Percentiles rank a stretch among this genome's conserved stretches.
phyloP scores from a whole-genome alignment of 2,888 invertebrate genomes.

The Eledona agricola region DNA sequence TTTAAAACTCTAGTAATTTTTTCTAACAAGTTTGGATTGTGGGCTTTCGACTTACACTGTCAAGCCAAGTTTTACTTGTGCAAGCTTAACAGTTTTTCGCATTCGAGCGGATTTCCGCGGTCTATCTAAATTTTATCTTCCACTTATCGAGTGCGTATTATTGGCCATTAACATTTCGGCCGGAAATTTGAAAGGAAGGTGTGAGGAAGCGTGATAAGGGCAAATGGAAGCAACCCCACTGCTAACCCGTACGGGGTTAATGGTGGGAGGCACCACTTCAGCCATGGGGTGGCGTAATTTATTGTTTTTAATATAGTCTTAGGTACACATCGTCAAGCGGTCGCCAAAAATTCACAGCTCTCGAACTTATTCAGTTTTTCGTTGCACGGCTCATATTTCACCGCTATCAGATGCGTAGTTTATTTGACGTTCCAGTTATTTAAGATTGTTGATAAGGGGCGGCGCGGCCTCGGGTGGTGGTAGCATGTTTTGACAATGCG shows the following conservation, averaged over 20 bases:
- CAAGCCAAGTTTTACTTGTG: neutral
- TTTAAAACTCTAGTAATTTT: no score
- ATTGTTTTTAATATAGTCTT: conserved; percentile 36
- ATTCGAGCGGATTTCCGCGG: conserved; percentile 30
- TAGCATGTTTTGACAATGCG: conserved; percentile 55
- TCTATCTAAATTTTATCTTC: conserved; percentile 37
- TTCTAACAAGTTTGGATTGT: no score
- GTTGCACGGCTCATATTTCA: conserved; percentile 52
- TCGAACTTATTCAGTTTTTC: conserved; percentile 53
- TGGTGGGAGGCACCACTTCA: conserved; percentile 28
- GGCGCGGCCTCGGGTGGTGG: conserved; percentile 35
- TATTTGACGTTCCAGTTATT: conserved; percentile 54
- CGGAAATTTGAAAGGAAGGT: conserved; percentile 58
- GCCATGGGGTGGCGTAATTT: conserved; percentile 35
- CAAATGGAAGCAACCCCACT: conserved; percentile 33
- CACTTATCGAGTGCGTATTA: conserved; percentile 51
- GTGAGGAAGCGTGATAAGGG: conserved; percentile 45
- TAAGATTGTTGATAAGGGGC: conserved; percentile 50
- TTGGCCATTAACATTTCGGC: conserved; percentile 56
- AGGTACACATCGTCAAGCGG: conserved; percentile 1
- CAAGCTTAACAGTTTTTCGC: neutral
- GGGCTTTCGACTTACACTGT: neutral
- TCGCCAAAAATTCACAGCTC: neutral
- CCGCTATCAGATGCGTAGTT: conserved; percentile 50
- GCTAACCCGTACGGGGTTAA: conserved; percentile 38